These are phyloP conservation scores for Pseudocheirus occidentalis DNA, from an alignment of 2,797 vertebrate species.

Conservation along the genomic window DNA sequence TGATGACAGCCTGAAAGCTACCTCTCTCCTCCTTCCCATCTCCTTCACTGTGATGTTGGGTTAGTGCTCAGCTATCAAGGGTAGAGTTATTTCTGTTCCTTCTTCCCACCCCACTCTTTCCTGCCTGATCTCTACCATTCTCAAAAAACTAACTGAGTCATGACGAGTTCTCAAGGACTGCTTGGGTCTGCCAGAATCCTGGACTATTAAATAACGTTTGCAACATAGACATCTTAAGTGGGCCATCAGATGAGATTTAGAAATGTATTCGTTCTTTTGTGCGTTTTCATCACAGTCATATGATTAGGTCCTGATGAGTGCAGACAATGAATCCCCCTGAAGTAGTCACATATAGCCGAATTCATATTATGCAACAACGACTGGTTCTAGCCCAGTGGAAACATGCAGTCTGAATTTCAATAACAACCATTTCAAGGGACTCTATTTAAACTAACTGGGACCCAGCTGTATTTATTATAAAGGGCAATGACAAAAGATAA, in stretches of 20 bases:
- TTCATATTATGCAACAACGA: not conserved
- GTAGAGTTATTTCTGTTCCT: not conserved
- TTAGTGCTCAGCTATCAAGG: not conserved
- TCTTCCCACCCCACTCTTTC: not conserved
- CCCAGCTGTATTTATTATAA: not conserved
- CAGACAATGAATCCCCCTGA: not conserved
- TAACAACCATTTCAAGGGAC: not conserved
- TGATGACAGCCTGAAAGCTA: not conserved
- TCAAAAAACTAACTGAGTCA: not conserved
- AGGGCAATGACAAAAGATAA: not conserved
- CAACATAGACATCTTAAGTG: not conserved
- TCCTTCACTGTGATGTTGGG: not conserved
- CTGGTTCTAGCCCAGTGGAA: not conserved
- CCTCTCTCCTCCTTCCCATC: not conserved
- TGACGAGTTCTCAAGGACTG: not conserved
- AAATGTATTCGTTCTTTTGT: not conserved
- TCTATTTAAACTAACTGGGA: not conserved
- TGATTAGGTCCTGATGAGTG: not conserved
- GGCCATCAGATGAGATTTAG: not conserved
- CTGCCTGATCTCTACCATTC: not conserved
- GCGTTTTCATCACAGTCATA: not conserved
- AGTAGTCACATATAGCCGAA: not conserved
- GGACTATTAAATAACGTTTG: too few species aligned
- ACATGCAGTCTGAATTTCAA: not conserved
- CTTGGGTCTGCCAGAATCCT: not conserved